Percentiles rank a stretch among this genome's conserved stretches.
Evolutionary conservation across 2,113 vertebrate genomes (phyloP).

Genomic region (Cromileptes altivelis): DNA sequence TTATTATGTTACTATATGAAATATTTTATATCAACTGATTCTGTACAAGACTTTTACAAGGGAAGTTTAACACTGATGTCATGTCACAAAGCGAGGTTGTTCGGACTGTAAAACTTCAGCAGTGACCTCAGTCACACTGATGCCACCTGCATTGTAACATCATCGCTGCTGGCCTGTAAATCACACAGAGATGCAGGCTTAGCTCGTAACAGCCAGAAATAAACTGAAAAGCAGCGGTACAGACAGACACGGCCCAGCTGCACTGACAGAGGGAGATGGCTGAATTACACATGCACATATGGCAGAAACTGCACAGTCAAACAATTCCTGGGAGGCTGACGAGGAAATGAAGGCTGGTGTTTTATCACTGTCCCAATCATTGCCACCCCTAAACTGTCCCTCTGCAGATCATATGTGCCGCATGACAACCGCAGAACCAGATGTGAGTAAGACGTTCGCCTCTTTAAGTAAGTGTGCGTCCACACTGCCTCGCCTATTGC

Average conservation of each 20-base stretch:
- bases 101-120: constrained; percentile 20
- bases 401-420: neutral
- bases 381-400: constrained; percentile 22
- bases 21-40: neutral
- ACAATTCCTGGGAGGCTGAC: constrained; percentile 57
- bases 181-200: constrained; percentile 36
- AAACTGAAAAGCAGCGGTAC: constrained; percentile 24
- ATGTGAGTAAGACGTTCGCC: constrained; percentile 26
- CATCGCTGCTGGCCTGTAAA: constrained; percentile 35
- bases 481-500: neutral
- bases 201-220: constrained; percentile 32
- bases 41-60: neutral
- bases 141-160: constrained; percentile 56
- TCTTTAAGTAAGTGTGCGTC: neutral
- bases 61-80: neutral
- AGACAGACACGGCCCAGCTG: constrained; percentile 64
- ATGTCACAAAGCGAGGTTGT: constrained; percentile 15
- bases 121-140: constrained; percentile 39
- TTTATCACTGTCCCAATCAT: constrained; percentile 61
- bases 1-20: neutral
- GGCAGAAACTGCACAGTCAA: constrained; percentile 68
- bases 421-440: constrained; percentile 24
- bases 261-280: constrained; percentile 53
- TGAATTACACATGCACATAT: constrained; percentile 68
- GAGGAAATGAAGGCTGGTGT: constrained; percentile 54